A percentile compares a stretch with the other conserved stretches of the same genome.
Conservation (phyloP, 1,140 invertebrate species). For the Diachasma alloeum region DNA sequence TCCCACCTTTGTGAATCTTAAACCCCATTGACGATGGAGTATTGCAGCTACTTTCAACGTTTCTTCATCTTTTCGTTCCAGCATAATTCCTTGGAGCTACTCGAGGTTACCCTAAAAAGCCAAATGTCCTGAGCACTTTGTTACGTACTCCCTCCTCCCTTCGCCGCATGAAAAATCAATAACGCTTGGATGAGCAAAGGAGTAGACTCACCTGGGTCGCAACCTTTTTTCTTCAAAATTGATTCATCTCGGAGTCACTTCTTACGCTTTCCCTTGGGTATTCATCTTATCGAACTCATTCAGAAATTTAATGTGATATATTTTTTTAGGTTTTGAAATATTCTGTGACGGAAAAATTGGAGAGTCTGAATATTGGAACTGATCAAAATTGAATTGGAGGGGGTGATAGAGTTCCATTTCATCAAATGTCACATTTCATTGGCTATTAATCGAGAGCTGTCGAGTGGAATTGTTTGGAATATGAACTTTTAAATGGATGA, state of each 20-base stretch:
- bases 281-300: no score
- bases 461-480: no score
- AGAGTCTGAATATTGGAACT: no score
- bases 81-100: conserved; percentile 9
- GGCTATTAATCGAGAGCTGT: no score
- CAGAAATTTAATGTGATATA: no score
- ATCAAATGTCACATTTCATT: no score
- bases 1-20: conserved; percentile 35
- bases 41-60: conserved; percentile 37
- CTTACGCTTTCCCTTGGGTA: no score
- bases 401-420: no score
- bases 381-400: no score
- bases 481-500: no score
- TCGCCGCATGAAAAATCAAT: not conserved
- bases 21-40: conserved; percentile 54
- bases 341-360: no score
- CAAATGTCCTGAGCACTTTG: not conserved
- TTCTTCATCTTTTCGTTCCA: conserved; percentile 13
- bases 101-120: not conserved
- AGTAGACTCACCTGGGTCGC: not conserved
- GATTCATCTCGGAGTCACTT: not conserved
- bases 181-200: not conserved
- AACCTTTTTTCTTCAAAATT: not conserved
- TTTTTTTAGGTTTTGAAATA: no score
- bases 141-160: conserved; percentile 2